Base-by-base conservation (phyloP, 2,113 vertebrate genomes). In the Halcyon senegalensis region DNA sequence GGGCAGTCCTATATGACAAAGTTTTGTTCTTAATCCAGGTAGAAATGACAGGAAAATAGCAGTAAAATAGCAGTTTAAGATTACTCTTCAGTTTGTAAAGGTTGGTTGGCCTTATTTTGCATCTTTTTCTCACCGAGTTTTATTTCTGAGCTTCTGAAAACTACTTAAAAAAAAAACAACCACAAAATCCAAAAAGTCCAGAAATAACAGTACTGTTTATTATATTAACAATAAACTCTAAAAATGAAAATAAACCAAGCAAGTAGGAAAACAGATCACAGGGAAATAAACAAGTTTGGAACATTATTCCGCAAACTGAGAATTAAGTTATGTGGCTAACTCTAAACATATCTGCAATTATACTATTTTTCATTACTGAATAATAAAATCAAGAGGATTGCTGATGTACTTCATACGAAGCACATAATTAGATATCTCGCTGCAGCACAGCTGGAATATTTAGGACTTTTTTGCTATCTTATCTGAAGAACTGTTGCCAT, bases 1-100 rank as follows among this genome's bases (percentile, higher is more conserved):
- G 76, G 90, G 88, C 41, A 91, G 81, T 37, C 28, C 58, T 73
- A n/a, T 73, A 85, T 84, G 59, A 84, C 55, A 90, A 92, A 95
- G 84, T 50, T 95, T 74, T 82, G 60, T 51, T 79, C 77, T 90
- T 60, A 68, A 87, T 89, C 33, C 59, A 87, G 39, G 41, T 48
- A 89, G 59, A 86, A 63, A 69, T 66, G 89, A 85, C 66, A 13
- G 30, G 50, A 77, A 73, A 86, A 43, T 17, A 76, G 28, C 4
- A 67, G 44, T 60, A 84, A 86, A 89, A 58, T 13, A 78, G n/a
- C 33, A 51, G 27, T 8, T 25, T 58, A 68, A 53, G 55, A 84
- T 80, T 89, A 56, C 20, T 60, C 72, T 69, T 43, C 41, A 20
- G 31, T 85, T 75, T 84, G 46, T 37, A 85, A 90, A 55, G 56